Percentiles rank a stretch among this genome's conserved stretches.
Evolutionary conservation across 64 coral and sea anemone genomes (phyloP).

Genomic region (Stylophora pistillata): DNA sequence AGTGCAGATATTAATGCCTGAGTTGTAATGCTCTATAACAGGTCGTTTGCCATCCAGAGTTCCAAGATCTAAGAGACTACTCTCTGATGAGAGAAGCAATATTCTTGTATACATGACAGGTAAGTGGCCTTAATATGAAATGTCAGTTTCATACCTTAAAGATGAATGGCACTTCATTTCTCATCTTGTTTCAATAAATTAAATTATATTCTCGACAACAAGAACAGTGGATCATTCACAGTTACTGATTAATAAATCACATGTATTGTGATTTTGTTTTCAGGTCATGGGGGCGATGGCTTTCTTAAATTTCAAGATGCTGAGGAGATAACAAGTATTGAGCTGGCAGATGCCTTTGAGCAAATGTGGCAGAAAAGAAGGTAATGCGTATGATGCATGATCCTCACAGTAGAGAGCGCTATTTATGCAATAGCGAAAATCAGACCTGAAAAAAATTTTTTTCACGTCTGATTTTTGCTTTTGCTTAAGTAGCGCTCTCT

Average conservation of each 20-base stretch:
- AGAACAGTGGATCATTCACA: neutral
- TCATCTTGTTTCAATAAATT: too few species aligned
- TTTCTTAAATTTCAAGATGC: slow-evolving; percentile 99
- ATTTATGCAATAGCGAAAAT: too few species aligned
- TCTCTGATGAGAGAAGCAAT: slow-evolving; percentile 99
- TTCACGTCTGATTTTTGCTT: too few species aligned
- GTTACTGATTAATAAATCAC: neutral
- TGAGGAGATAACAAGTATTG: slow-evolving; percentile 95
- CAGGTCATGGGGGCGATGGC: slow-evolving; percentile 97
- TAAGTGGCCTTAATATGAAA: neutral
- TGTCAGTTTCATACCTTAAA: too few species aligned
- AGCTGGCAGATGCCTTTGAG: slow-evolving; percentile 98
- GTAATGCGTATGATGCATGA: too few species aligned
- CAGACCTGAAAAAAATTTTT: too few species aligned
- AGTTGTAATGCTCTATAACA: neutral
- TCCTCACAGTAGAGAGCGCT: too few species aligned
- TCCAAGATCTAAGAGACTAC: slow-evolving; percentile 89
- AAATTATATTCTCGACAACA: too few species aligned
- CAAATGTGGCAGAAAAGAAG: slow-evolving; percentile 99
- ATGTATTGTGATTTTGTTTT: neutral
- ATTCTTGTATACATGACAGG: slow-evolving; percentile 98
- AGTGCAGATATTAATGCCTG: too few species aligned
- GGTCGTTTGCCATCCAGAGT: slow-evolving; percentile 92
- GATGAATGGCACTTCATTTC: too few species aligned
- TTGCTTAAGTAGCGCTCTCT: too few species aligned